Evolutionary conservation across 2,888 invertebrate species (phyloP).

Genomic region (Linnaemya tessellans): DNA sequence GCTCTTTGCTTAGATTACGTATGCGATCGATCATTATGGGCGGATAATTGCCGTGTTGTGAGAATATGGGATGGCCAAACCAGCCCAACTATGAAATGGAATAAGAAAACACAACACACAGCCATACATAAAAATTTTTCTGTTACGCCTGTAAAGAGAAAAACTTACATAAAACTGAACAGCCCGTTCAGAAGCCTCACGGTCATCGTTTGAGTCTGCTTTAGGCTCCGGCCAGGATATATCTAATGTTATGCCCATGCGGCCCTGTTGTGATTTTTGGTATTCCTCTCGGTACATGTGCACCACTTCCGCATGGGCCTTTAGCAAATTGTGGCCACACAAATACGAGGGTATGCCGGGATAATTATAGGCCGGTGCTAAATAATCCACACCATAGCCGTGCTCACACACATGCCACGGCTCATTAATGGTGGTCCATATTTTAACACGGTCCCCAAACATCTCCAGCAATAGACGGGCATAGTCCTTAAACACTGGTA

Average conservation of each 20-base stretch:
- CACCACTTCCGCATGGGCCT: slow-evolving; percentile 89
- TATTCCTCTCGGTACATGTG: slow-evolving; percentile 87
- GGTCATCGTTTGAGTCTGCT: slow-evolving; percentile 84
- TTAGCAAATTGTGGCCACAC: slow-evolving; percentile 88
- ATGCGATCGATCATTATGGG: slow-evolving; percentile 86
- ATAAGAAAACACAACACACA: background rate
- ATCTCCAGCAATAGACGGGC: slow-evolving; percentile 86
- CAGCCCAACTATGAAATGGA: slow-evolving; percentile 85
- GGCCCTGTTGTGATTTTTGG: slow-evolving; percentile 85
- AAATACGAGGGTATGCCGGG: slow-evolving; percentile 87
- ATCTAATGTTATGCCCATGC: slow-evolving; percentile 86
- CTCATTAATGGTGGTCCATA: slow-evolving; percentile 92
- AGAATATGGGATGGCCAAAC: slow-evolving; percentile 88
- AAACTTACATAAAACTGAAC: slow-evolving; percentile 86
- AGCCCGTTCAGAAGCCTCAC: slow-evolving; percentile 86
- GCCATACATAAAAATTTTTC: too few relatives aligned
- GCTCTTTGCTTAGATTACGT: slow-evolving; percentile 85
- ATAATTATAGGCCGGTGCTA: slow-evolving; percentile 86
- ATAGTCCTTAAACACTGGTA: slow-evolving; percentile 87
- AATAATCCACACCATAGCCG: slow-evolving; percentile 84
- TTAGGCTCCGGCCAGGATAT: slow-evolving; percentile 86
- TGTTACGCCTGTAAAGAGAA: background rate
- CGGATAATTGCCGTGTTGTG: slow-evolving; percentile 87
- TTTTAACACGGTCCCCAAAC: slow-evolving; percentile 87
- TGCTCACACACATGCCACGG: slow-evolving; percentile 85